phyloP scores from a whole-genome alignment of 2,113 vertebrate genomes.

The Syngnathus floridae region DNA sequence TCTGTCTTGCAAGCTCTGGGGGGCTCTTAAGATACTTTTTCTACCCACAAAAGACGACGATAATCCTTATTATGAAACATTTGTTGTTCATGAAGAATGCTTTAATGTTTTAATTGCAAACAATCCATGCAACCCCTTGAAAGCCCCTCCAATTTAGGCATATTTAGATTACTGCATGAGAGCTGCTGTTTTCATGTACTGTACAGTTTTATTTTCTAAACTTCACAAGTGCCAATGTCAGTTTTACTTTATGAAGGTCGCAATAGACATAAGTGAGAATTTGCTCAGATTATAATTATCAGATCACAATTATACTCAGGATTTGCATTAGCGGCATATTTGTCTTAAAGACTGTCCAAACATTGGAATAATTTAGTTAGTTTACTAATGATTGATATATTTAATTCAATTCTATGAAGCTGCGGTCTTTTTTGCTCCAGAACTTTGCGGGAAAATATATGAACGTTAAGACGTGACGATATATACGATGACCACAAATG shows the following conservation, averaged over 20 bases:
- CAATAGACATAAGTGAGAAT: too few species aligned
- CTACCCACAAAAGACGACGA: slow-evolving; percentile 44
- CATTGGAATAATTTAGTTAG: background rate
- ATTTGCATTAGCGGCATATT: background rate
- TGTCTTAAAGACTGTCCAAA: background rate
- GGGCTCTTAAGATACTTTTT: slow-evolving; percentile 52
- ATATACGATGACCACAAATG: slow-evolving; percentile 34
- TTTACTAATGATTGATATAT: slow-evolving; percentile 4
- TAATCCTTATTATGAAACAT: slow-evolving; percentile 35
- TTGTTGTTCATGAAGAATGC: slow-evolving; percentile 33
- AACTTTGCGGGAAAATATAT: slow-evolving; percentile 16
- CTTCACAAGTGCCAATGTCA: background rate
- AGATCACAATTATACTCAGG: background rate
- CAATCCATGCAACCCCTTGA: slow-evolving; percentile 27
- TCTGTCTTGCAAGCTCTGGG: slow-evolving; percentile 50
- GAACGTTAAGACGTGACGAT: slow-evolving; percentile 17
- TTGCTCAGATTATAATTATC: too few species aligned
- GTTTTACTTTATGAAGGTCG: background rate
- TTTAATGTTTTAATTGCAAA: slow-evolving; percentile 37
- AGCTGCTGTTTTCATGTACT: slow-evolving; percentile 2
- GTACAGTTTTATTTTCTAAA: background rate
- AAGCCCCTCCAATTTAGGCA: slow-evolving; percentile 27
- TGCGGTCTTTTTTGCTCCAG: slow-evolving; percentile 3
- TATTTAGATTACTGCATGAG: slow-evolving; percentile 14
- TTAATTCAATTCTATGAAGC: background rate